Evolutionary conservation across 2,888 invertebrate species (phyloP), one percentile per base, ranked within the genome.

Genomic region (Listrodromus nycthemerus): DNA sequence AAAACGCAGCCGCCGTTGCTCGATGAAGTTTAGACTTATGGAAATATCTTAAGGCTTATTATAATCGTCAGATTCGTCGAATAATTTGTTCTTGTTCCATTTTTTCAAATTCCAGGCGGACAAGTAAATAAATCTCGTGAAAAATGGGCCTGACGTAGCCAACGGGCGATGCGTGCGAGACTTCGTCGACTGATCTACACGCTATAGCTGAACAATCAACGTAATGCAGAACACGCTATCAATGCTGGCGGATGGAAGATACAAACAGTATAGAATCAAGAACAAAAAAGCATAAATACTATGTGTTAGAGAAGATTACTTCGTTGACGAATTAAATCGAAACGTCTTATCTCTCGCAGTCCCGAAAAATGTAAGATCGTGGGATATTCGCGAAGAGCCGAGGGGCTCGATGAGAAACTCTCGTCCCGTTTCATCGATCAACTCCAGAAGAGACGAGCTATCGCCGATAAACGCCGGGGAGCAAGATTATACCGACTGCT

Each of bases 91-190:
- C 16, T 16, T 5, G 37, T 37, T 21, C n/a, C 16, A 45, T 48
- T 27, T 79, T 76, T 66, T 75, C 8, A 66, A n/a, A 55, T 83
- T 83, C 19, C 83, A 83, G 83, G 71, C 66, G 41, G 63, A 71
- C 27, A 71, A 48, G 65, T 66, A 58, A 58, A 63, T 58, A 48
- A 66, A 21, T 61, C 33, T 27, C 33, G 45, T n/a, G 13, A 41
- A 82, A 80, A 80, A 83, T 83, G 83, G 80, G 41, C 7, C 37
- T 58, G 19, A 71, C 75, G 58, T 76, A 76, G 71, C 41, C 75
- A 66, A 71, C 48, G 74, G 71, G 30, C 52, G 65, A 75, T 37
- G 41, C 55, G 16, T 58, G 48, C 58, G n/a, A 52, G 71, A 50
- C 21, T 27, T 58, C 52, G 48, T 63, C 75, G 75, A 74, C 21